Evolutionary conservation across 2,797 vertebrate genomes (phyloP).

Genomic region (Sebastes dallii): DNA sequence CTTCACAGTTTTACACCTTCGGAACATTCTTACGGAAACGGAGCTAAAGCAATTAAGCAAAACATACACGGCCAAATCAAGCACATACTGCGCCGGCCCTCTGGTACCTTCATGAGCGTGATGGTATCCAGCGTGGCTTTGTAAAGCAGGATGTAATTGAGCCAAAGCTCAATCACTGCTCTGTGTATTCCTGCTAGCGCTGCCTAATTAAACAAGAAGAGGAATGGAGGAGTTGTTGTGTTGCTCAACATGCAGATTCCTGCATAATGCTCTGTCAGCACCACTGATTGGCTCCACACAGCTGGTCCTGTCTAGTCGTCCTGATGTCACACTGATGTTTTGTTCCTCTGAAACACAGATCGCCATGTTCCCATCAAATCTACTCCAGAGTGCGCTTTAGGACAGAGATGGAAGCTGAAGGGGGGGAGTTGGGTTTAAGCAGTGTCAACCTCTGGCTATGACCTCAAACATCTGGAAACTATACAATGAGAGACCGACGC

Average conservation of each 20-base stretch:
- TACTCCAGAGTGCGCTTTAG: neutral
- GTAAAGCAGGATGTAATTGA: neutral
- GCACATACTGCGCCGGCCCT: neutral
- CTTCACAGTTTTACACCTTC: neutral
- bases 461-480: constrained; percentile 33
- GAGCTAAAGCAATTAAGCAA: neutral
- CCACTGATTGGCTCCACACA: neutral
- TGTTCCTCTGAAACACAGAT: neutral
- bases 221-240: neutral
- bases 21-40: neutral
- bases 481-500: neutral
- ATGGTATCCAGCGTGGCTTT: neutral
- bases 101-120: neutral
- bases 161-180: neutral
- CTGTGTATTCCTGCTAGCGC: too few relatives aligned
- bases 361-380: neutral
- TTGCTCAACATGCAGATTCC: neutral
- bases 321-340: neutral
- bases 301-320: neutral
- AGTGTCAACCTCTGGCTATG: neutral
- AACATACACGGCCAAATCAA: neutral
- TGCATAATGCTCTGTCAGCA: neutral
- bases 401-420: neutral
- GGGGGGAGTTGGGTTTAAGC: neutral
- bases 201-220: neutral